A percentile compares a stretch with the other conserved stretches of the same genome.
phyloP scores from a whole-genome alignment of 2,113 vertebrate genomes.

The Notothenia coriiceps region DNA sequence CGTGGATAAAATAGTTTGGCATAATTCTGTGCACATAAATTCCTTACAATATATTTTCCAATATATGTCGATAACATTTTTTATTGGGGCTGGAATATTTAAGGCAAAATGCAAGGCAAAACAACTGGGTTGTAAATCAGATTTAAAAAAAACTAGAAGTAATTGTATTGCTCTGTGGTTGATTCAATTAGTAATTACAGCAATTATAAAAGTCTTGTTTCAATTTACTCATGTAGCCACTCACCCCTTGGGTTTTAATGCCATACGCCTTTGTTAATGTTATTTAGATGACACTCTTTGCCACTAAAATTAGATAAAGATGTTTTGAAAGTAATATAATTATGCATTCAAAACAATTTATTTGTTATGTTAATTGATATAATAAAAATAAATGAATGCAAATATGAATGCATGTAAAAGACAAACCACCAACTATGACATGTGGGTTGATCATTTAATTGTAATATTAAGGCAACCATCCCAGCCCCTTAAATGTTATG shows the following conservation, averaged over 20 bases:
- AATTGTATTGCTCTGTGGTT: slow-evolving; percentile 40
- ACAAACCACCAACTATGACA: neutral
- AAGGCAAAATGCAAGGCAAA: neutral
- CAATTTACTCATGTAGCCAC: slow-evolving; percentile 52
- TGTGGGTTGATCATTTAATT: slow-evolving; percentile 26
- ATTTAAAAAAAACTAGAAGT: slow-evolving; percentile 24
- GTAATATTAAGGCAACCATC: slow-evolving; percentile 39
- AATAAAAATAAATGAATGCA: slow-evolving; percentile 18
- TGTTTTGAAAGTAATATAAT: slow-evolving; percentile 36
- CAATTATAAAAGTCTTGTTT: slow-evolving; percentile 56
- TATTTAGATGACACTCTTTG: slow-evolving; percentile 47
- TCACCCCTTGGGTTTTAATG: slow-evolving; percentile 37
- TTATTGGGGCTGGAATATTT: neutral
- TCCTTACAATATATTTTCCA: slow-evolving; percentile 13
- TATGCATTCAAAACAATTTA: slow-evolving; percentile 26
- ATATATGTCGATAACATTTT: slow-evolving; percentile 13
- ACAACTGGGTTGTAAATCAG: slow-evolving; percentile 31
- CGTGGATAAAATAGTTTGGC: slow-evolving; percentile 29
- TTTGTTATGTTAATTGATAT: slow-evolving; percentile 11
- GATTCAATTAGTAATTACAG: slow-evolving; percentile 35
- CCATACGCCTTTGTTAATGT: slow-evolving; percentile 48
- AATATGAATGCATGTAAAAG: slow-evolving; percentile 4
- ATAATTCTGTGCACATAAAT: slow-evolving; percentile 8
- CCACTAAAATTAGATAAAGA: slow-evolving; percentile 35
- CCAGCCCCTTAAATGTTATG: slow-evolving; percentile 40